A percentile compares a stretch with the other conserved stretches of the same genome.
Conservation (phyloP, 2,888 invertebrate species). For the Tenthredo scrophulariae region DNA sequence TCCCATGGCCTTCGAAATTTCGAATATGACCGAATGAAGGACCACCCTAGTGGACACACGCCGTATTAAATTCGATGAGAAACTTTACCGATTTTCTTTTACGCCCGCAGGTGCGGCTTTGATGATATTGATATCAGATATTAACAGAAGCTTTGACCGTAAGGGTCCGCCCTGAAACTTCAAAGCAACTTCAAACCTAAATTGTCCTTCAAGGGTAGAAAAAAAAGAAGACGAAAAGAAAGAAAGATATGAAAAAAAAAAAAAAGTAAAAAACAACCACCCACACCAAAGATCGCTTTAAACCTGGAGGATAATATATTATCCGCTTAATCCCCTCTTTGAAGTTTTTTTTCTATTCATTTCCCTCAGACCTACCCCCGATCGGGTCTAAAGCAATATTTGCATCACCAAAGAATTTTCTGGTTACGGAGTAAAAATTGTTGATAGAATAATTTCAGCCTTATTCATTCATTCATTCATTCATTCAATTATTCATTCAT, state of each 20-base stretch:
- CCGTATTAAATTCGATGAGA: background rate
- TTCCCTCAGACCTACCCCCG: background rate
- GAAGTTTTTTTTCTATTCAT: background rate
- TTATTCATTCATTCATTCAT: too few species aligned
- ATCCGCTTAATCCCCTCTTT: background rate
- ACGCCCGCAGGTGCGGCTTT: background rate
- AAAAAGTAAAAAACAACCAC: background rate
- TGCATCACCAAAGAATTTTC: too few species aligned
- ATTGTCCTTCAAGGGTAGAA: background rate
- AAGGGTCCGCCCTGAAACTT: background rate
- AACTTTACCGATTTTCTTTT: constrained; percentile 16
- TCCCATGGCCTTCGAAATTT: too few species aligned
- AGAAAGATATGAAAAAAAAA: background rate
- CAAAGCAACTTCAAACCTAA: background rate
- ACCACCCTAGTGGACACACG: too few species aligned
- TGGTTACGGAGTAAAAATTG: too few species aligned
- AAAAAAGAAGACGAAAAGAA: background rate
- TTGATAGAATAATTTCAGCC: too few species aligned
- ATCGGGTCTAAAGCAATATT: background rate
- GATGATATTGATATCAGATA: too few species aligned
- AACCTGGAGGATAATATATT: background rate
- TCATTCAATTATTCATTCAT: too few species aligned
- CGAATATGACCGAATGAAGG: too few species aligned
- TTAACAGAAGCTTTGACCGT: background rate
- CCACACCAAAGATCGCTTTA: background rate